Evolutionary conservation across 2,113 vertebrate species (phyloP).

Genomic region (Vulpes vulpes): DNA sequence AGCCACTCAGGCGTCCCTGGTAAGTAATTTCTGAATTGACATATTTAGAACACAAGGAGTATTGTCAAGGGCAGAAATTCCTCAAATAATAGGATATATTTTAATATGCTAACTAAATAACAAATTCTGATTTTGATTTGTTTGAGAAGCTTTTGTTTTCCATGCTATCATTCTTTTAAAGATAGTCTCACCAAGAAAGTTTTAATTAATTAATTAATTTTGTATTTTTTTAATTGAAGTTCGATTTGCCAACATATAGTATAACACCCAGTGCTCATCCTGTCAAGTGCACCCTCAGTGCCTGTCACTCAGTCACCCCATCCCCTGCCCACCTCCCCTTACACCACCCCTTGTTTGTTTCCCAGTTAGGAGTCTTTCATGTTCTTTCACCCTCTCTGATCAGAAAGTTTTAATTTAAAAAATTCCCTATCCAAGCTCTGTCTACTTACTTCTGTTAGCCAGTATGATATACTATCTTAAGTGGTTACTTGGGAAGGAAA

Average conservation of each 20-base stretch:
- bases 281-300: too few species aligned
- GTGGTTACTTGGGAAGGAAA: not conserved
- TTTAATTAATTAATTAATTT: not conserved
- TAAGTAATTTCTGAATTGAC: not conserved
- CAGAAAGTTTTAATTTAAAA: not conserved
- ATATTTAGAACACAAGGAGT: not conserved
- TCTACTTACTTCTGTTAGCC: not conserved
- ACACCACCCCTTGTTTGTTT: too few species aligned
- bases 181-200: not conserved
- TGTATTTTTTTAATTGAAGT: too few species aligned
- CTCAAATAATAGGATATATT: not conserved
- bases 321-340: too few species aligned
- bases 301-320: too few species aligned
- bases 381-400: too few species aligned
- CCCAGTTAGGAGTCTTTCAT: too few species aligned
- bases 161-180: not conserved
- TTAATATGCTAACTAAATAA: not conserved
- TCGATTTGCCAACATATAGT: too few species aligned
- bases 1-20: too few species aligned
- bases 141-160: not conserved
- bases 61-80: constrained; percentile 31
- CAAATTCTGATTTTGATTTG: constrained; percentile 29
- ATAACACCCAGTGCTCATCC: too few species aligned
- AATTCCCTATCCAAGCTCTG: not conserved
- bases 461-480: constrained; percentile 11